Evolutionary conservation across 2,888 invertebrate species (phyloP), one percentile per base, ranked within the genome.

Genomic region (Pantelozetes paolii): DNA sequence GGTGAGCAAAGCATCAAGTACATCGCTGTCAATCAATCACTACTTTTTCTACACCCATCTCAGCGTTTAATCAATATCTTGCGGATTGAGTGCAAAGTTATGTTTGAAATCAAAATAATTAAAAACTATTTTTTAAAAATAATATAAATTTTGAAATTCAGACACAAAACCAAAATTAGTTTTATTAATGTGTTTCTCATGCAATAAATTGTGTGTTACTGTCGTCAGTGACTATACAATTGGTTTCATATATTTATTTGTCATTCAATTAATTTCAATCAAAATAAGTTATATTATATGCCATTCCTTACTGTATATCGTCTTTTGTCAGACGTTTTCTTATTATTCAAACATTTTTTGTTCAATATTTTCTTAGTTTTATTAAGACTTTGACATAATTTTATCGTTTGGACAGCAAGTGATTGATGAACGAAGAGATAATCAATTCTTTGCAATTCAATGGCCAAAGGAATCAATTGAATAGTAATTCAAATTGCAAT

Each of bases 1-100:
- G 73, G 73, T 73, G 73, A 73, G 73, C 73, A 73, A 73, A 73
- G 73, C 73, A 73, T 73, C 73, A 73, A 73, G 73, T 73, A 73
- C 73, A 73, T 73, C 69, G 28, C 73, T 73, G 67, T 62, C 73
- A 57, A 28, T 28, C 28, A 57, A 5, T 11, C 15, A 13, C 50
- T n/a, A 23, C 3, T 23, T 54, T 54, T 23, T 54, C n/a, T n/a
- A n/a, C n/a, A n/a, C n/a, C n/a, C n/a, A n/a, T n/a, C n/a, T n/a
- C n/a, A n/a, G 20, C 5, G 28, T 28, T 1, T 1, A 2, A 62
- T 62, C 30, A 15, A 23, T 1, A 30, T 23, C 28, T 45, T 45
- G 8, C 2, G 5, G 2, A 5, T 45, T n/a, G 15, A n/a, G n/a
- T n/a, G n/a, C n/a, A n/a, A n/a, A n/a, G n/a, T n/a, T n/a, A n/a